Base-by-base conservation (phyloP, 1,140 invertebrate species). In the Trinorchestia longiramus region DNA sequence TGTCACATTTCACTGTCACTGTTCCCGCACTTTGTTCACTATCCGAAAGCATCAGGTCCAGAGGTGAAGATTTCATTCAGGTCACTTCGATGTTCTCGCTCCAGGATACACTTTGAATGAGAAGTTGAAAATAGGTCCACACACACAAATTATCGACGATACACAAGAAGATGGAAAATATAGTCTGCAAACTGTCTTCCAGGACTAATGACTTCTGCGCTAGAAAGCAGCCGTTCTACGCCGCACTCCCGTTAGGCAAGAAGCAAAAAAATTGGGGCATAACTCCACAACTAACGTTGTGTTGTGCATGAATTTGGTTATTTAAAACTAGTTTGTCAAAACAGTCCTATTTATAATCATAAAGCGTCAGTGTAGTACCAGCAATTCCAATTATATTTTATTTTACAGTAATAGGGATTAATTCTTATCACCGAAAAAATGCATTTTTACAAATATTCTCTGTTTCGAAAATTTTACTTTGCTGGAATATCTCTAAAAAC, bases 1-100 rank as follows among this genome's bases (percentile, higher is more conserved):
- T 90, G 88, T 90, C 36, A 3, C 88, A 90, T 41, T 90, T 90
- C 88, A 90, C 88, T 8, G n/a, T 90, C 88, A 90, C 88, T 90
- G 88, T 41, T 42, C 36, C n/a, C 88, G 43, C 88, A 42, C 41
- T 42, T 90, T 42, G n/a, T 90, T 42, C 88, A 90, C 41, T 42
- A 41, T 42, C 6, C 43, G 88, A 41, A 15, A 42, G n/a, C 36
- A 42, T 90, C 28, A 42, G 15, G 36, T 87, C 87, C 47, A 8
- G 11, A 77, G 19, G 28, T 3, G 62, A 28, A 77, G 62, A 77
- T 77, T 28, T 77, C 62, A 36, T 19, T 11, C 62, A 77, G 11
- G 62, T 77, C 62, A 11, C 47, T 77, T 36, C 8, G 3, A 23
- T 77, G 8, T 77, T 77, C 62, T 77, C 1, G 62, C 62, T 11